phyloP scores from a whole-genome alignment of 2,797 vertebrate genomes.

The Sarcophilus harrisii region DNA sequence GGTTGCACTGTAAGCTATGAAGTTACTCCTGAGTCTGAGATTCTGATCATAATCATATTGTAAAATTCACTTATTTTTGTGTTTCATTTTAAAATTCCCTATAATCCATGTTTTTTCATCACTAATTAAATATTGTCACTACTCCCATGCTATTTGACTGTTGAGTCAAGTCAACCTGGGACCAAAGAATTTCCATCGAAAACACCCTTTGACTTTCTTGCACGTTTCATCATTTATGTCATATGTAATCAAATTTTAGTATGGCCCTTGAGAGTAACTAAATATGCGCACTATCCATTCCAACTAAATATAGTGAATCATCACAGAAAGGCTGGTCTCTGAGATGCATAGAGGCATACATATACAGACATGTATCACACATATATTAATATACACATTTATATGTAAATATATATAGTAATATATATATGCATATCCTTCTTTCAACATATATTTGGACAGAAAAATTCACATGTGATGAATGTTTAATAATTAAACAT shows the following conservation, averaged over 20 bases:
- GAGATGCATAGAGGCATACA: too few relatives aligned
- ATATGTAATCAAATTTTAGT: not conserved
- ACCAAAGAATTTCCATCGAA: slow-evolving; percentile 52
- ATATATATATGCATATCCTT: not conserved
- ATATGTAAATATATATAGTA: too few relatives aligned
- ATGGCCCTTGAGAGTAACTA: not conserved
- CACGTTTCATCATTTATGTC: not conserved
- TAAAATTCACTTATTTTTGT: not conserved
- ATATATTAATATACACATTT: not conserved
- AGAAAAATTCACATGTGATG: not conserved
- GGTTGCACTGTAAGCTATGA: not conserved
- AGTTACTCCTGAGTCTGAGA: not conserved
- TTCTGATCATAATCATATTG: not conserved
- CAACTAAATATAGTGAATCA: not conserved
- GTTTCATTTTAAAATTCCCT: not conserved
- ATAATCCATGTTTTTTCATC: slow-evolving; percentile 11
- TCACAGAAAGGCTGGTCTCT: not conserved
- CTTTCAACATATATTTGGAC: not conserved
- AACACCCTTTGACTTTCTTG: slow-evolving; percentile 6
- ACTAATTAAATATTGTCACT: not conserved
- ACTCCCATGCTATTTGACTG: not conserved
- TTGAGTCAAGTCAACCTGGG: not conserved
- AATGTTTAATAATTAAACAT: not conserved
- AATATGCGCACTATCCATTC: not conserved
- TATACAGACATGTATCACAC: too few relatives aligned